These are phyloP conservation scores for Hemiscyllium ocellatum DNA, from an alignment of 2,113 vertebrate species.

Conservation along the genomic window DNA sequence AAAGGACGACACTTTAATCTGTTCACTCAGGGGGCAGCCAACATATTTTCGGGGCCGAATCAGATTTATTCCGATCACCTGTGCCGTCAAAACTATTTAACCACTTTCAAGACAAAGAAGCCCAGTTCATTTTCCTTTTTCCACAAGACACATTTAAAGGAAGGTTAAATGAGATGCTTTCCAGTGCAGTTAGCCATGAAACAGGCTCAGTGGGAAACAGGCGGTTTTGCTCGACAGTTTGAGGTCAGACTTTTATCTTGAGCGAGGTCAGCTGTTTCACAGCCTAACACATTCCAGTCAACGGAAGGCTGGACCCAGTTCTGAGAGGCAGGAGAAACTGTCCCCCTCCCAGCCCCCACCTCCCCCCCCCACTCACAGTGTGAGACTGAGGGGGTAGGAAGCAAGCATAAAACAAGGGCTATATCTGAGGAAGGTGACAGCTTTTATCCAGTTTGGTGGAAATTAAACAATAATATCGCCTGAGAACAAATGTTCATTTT, in stretches of 20 bases:
- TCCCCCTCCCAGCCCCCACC: background rate
- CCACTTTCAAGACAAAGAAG: background rate
- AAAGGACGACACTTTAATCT: background rate
- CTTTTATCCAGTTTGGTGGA: background rate
- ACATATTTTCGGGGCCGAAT: background rate
- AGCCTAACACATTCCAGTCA: conserved; percentile 53
- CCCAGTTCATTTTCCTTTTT: background rate
- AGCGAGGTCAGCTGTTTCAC: conserved; percentile 48
- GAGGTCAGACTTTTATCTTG: conserved; percentile 53
- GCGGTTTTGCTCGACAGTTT: conserved; percentile 53
- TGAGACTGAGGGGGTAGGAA: background rate
- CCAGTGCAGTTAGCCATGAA: conserved; percentile 14
- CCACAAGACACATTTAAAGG: background rate
- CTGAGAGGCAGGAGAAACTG: background rate
- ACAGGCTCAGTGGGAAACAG: conserved; percentile 38
- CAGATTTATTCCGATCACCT: background rate
- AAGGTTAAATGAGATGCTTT: background rate
- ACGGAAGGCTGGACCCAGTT: conserved; percentile 44
- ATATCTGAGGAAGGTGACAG: background rate
- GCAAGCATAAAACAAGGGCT: background rate
- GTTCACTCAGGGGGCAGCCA: background rate
- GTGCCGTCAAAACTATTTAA: background rate
- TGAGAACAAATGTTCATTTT: background rate
- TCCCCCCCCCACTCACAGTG: background rate
- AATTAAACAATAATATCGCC: background rate